phyloP scores from a whole-genome alignment of 2,888 invertebrate genomes.

The Syrista parreyssii region DNA sequence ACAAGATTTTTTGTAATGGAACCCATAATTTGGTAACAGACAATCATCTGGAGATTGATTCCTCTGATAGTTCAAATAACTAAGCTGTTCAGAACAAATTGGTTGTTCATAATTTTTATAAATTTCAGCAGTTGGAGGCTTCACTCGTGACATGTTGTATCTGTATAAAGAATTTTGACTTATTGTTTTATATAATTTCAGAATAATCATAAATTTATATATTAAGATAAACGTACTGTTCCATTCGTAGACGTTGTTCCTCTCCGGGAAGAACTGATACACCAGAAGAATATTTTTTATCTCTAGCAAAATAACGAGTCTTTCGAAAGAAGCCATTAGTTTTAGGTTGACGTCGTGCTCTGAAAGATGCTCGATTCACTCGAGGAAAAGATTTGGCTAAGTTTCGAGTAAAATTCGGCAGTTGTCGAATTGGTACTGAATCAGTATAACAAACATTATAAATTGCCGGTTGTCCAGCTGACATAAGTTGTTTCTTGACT shows the following conservation, averaged over 20 bases:
- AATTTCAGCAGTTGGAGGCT: background rate
- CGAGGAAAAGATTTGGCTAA: constrained; percentile 25
- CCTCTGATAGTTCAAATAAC: background rate
- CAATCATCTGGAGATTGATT: background rate
- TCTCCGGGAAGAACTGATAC: constrained; percentile 25
- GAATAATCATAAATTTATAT: background rate
- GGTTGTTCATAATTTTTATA: background rate
- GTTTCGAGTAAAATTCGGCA: constrained; percentile 25
- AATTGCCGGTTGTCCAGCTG: constrained; percentile 21
- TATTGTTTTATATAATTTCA: background rate
- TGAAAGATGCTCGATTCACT: constrained; percentile 5
- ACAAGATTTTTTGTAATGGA: background rate
- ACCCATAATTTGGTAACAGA: background rate
- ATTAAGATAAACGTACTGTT: background rate
- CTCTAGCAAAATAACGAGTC: constrained; percentile 2
- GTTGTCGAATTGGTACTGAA: constrained; percentile 21
- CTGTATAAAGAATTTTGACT: background rate
- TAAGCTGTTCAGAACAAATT: background rate
- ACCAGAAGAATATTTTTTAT: background rate
- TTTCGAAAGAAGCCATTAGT: constrained; percentile 13
- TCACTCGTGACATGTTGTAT: background rate
- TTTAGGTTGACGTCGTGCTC: background rate
- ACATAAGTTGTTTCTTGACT: constrained; percentile 26
- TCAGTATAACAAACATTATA: constrained; percentile 35
- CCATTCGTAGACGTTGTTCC: constrained; percentile 15